Conservation (phyloP, 92 coral and sea anemone species). For the Zoanthus sansibaricus region DNA sequence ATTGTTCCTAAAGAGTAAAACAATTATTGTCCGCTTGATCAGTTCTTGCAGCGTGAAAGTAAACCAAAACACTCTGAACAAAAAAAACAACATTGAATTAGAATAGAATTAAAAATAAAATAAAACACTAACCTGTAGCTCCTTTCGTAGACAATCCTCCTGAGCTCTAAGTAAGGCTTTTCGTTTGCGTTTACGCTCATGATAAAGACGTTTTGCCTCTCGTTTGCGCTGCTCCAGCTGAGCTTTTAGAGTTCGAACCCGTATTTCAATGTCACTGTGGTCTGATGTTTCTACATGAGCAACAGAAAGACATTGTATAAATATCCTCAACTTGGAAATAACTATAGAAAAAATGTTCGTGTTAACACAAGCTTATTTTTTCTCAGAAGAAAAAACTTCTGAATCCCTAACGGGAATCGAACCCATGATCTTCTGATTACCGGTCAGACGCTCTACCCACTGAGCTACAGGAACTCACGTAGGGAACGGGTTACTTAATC, state of each 20-base stretch:
- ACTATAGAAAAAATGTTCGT: no score
- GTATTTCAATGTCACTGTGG: conserved; percentile 90
- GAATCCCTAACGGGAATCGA: no score
- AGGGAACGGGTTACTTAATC: no score
- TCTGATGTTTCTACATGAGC: conserved; percentile 89
- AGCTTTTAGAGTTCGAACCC: conserved; percentile 84
- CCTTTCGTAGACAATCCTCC: conserved; percentile 85
- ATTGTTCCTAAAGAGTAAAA: background rate
- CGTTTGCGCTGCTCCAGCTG: conserved; percentile 88
- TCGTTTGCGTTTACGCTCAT: conserved; percentile 85
- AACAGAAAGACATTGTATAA: background rate
- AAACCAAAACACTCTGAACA: background rate
- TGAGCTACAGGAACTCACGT: no score
- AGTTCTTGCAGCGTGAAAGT: background rate
- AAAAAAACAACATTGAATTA: background rate
- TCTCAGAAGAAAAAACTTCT: no score
- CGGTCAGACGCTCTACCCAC: no score
- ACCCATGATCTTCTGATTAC: no score
- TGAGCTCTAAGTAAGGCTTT: conserved; percentile 88
- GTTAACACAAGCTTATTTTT: no score
- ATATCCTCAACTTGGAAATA: no score
- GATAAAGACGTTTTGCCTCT: conserved; percentile 85
- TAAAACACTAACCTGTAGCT: conserved; percentile 75
- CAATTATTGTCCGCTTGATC: background rate
- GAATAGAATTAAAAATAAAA: background rate